Percentiles rank a stretch among this genome's conserved stretches.
Evolutionary conservation across 2,113 vertebrate species (phyloP).

Genomic region (Typhlomys cinereus): DNA sequence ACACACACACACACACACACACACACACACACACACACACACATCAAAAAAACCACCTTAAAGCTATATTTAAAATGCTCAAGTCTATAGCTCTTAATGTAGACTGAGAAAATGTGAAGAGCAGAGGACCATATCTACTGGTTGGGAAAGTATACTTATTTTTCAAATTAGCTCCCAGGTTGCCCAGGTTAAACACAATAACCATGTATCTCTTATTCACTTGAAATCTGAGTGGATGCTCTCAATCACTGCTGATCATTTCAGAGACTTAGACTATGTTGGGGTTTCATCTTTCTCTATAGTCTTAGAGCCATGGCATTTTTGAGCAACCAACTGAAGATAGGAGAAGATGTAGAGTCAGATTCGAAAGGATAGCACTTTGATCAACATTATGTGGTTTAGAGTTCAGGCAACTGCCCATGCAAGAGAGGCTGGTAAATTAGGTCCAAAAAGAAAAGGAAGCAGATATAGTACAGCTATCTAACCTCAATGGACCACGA

Average conservation of each 20-base stretch:
- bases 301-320: not conserved
- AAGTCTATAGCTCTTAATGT: not conserved
- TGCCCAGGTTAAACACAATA: not conserved
- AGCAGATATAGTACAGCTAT: not conserved
- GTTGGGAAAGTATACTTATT: not conserved
- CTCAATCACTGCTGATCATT: not conserved
- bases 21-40: not conserved
- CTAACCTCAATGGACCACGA: not conserved
- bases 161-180: not conserved
- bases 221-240: constrained; percentile 2
- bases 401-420: not conserved
- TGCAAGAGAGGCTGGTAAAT: not conserved
- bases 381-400: not conserved
- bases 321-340: not conserved
- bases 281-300: not conserved
- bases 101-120: not conserved
- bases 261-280: not conserved
- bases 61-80: not conserved
- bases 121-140: not conserved
- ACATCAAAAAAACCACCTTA: not conserved
- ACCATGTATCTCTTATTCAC: not conserved
- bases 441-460: not conserved
- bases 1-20: too few species aligned
- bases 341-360: not conserved
- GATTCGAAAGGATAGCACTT: not conserved